Conservation (phyloP, 2,113 vertebrate species). For the Proterorhinus semilunaris region DNA sequence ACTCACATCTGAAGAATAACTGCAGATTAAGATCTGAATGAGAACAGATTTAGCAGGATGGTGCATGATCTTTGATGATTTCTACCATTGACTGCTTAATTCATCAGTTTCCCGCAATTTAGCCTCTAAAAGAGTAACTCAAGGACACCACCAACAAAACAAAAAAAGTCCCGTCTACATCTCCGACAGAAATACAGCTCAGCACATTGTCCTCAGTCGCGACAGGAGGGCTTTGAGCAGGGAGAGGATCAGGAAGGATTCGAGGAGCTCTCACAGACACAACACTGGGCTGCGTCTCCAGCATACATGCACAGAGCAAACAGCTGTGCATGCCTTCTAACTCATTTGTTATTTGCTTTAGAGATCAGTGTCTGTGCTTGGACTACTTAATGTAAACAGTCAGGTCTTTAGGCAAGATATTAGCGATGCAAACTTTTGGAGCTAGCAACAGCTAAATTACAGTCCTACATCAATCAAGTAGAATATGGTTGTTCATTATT, state of each 20-base stretch:
- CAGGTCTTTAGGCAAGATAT: not conserved
- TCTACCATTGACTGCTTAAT: slow-evolving; percentile 73
- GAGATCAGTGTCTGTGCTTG: slow-evolving; percentile 21
- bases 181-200: slow-evolving; percentile 43
- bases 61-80: slow-evolving; percentile 72
- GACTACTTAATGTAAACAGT: not conserved
- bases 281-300: slow-evolving; percentile 15
- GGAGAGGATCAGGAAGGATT: slow-evolving; percentile 20
- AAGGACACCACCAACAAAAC: slow-evolving; percentile 54
- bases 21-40: slow-evolving; percentile 72
- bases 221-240: slow-evolving; percentile 48
- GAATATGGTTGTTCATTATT: not conserved
- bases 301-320: slow-evolving; percentile 12
- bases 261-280: slow-evolving; percentile 16
- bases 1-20: slow-evolving; percentile 73
- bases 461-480: slow-evolving; percentile 3
- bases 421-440: slow-evolving; percentile 8
- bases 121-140: slow-evolving; percentile 69
- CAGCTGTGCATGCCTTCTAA: slow-evolving; percentile 5
- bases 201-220: slow-evolving; percentile 35
- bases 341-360: slow-evolving; percentile 9
- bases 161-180: slow-evolving; percentile 43
- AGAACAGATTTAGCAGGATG: slow-evolving; percentile 76
- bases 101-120: slow-evolving; percentile 79
- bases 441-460: not conserved